Evolutionary conservation across 2,888 invertebrate species (phyloP).

Genomic region (Chymomyza caudatula): DNA sequence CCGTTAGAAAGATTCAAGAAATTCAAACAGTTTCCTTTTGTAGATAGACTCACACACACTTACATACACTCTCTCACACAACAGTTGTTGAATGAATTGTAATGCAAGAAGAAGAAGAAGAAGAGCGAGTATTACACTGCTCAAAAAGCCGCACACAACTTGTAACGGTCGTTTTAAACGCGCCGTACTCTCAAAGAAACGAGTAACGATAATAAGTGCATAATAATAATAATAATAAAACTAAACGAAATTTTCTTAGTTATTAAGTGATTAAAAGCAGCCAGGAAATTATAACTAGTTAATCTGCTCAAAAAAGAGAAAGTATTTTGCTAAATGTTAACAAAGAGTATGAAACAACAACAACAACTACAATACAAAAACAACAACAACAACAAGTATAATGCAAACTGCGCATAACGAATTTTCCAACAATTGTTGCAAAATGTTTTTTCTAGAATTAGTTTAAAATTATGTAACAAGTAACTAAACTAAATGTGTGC

Average conservation of each 20-base stretch:
- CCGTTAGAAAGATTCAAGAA: background rate
- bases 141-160: constrained; percentile 22
- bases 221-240: constrained; percentile 20
- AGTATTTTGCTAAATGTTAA: constrained; percentile 32
- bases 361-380: constrained; percentile 39
- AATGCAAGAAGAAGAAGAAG: background rate
- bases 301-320: constrained; percentile 44
- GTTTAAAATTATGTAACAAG: constrained; percentile 46
- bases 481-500: constrained; percentile 64
- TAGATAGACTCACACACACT: constrained; percentile 48
- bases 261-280: constrained; percentile 27
- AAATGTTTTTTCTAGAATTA: constrained; percentile 64
- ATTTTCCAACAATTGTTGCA: constrained; percentile 71
- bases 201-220: constrained; percentile 55
- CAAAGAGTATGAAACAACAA: constrained; percentile 30
- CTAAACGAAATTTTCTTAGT: constrained; percentile 33
- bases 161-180: constrained; percentile 61
- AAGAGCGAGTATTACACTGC: background rate
- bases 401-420: constrained; percentile 63
- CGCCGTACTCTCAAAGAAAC: constrained; percentile 54
- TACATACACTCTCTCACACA: constrained; percentile 5
- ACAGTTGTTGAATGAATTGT: constrained; percentile 37
- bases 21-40: constrained; percentile 53
- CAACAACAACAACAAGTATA: constrained; percentile 34
- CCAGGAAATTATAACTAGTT: background rate